Evolutionary conservation across 2,888 invertebrate genomes (phyloP), one percentile per base, ranked within the genome.

Genomic region (Rotaria sp.): DNA sequence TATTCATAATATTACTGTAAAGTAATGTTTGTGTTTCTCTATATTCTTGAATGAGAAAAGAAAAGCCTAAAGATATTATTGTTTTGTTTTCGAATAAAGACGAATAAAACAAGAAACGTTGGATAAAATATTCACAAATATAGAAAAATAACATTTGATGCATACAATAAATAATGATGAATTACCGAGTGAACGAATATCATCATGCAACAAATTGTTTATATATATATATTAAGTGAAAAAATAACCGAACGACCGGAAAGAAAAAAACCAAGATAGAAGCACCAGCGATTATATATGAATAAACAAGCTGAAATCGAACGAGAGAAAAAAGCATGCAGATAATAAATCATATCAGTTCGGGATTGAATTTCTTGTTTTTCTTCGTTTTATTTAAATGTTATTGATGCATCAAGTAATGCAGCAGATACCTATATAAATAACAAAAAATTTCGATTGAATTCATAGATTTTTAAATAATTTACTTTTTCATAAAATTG

Each of bases 401-500:
- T 35, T 59, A 11, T 10, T 4, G 30, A 59, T 35, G 35, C 18
- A 21, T 18, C 21, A 67, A 35, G 67, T 21, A 67, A 15, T 10
- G 35, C 18, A 3, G 13, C 2, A 21, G 35, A 18, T 35, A 67
- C 30, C 67, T 67, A 67, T 0, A n/a, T 1, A 67, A 21, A 7
- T 21, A 67, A 18, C 0, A 35, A 3, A 30, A 67, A 67, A 35
- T 21, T 30, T 18, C 3, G 7, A 11, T n/a, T 3, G 1, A 11
- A 57, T 13, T n/a, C 10, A 4, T 5, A 24, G 52, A 24, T 24
- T 48, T 11, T 30, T 11, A 59, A 30, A 15, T 30, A 4, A 26
- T n/a, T 80, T 80, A 80, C 80, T 26, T 80, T n/a, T 11, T 45
- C 80, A n/a, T 85, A 86, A 84, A 86, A 86, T 75, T 57, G 35